Evolutionary conservation across 2,113 vertebrate genomes (phyloP), one percentile per base, ranked within the genome.

Genomic region (Trachemys scripta): DNA sequence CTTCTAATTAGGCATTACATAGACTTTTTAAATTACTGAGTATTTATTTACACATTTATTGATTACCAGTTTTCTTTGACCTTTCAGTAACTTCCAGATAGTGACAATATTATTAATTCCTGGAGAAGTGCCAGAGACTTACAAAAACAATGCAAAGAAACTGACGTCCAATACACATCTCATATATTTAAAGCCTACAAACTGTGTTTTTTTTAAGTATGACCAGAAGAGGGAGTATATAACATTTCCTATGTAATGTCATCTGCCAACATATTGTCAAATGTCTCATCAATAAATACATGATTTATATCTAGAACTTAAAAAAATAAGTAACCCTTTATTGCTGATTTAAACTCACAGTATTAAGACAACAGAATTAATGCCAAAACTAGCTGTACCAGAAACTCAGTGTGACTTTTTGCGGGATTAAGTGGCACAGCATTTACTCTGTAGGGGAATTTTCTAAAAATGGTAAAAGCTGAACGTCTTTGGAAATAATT

Each of bases 181-280:
- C 50, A 85, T 54, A 10, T 49, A 1, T 87, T 80, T 35, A 6
- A 86, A 45, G 20, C 56, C 29, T 91, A 47, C 83, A 95, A 95
- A 88, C 80, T 96, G 92, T 97, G 95, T 42, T 75, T 97, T 91
- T 97, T 93, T 93, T 81, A 79, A 12, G 3, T 83, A 35, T 87
- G 95, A 65, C 97, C 97, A 97, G 98, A 94, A 98, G 97, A 97
- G 96, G 98, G 97, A 96, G 97, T 80, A 14, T 95, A 88, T 90
- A 88, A 84, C 19, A 31, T 78, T 93, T 90, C 16, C 42, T 62
- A 10, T 92, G 35, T 12, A 19, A 25, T 25, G 29, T 88, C 84
- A 84, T 51, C 38, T 82, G 0, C 45, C 50, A 13, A 8, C 76
- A 93, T 90, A 65, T 65, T 96, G 59, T 79, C 49, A 10, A 82